Conservation (phyloP, 2,888 invertebrate species). For the Eristalinus sepulchralis region DNA sequence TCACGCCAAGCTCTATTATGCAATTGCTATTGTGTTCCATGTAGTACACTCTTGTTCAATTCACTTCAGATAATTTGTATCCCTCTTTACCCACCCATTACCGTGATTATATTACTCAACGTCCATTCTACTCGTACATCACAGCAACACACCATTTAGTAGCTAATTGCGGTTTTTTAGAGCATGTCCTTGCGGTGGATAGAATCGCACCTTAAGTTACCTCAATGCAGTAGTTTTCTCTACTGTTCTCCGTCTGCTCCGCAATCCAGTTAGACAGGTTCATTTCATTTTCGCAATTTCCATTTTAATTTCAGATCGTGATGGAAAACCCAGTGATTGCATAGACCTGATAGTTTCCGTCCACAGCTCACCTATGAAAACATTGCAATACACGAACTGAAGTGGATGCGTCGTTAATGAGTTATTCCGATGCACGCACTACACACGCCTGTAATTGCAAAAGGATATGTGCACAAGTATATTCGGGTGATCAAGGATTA, state of each 20-base stretch:
- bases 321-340: not conserved
- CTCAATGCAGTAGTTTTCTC: not conserved
- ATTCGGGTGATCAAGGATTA: not conserved
- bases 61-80: constrained; percentile 1
- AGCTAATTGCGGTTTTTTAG: constrained; percentile 24
- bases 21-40: constrained; percentile 11
- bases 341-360: not conserved
- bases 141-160: constrained; percentile 17
- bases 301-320: not conserved
- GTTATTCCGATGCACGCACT: not conserved
- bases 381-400: not conserved
- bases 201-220: not conserved
- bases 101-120: not conserved
- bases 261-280: not conserved
- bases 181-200: constrained; percentile 11
- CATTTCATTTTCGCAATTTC: not conserved
- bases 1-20: constrained; percentile 3
- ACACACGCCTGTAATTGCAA: not conserved
- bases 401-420: not conserved
- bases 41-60: constrained; percentile 3
- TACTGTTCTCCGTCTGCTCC: not conserved
- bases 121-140: not conserved
- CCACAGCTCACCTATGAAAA: not conserved
- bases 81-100: not conserved
- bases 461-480: not conserved